phyloP scores from a whole-genome alignment of 2,797 vertebrate species.

The Borostomias antarcticus region DNA sequence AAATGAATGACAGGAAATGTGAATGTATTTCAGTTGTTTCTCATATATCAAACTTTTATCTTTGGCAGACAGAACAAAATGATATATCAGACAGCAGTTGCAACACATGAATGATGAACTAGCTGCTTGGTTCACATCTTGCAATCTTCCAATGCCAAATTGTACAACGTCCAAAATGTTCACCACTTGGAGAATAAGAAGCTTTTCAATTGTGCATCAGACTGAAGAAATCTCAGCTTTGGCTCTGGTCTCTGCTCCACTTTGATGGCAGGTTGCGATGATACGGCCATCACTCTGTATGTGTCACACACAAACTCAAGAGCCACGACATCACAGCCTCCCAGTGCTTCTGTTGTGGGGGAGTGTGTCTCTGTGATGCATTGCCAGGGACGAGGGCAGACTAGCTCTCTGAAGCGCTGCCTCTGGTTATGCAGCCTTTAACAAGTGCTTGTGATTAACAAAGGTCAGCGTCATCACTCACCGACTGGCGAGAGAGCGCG shows the following conservation, averaged over 20 bases:
- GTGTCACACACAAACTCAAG: slow-evolving; percentile 12
- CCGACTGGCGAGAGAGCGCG: slow-evolving; percentile 50
- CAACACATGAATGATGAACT: too few relatives aligned
- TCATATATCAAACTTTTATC: background rate
- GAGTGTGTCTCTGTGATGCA: background rate
- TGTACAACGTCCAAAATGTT: background rate
- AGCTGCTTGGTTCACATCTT: too few relatives aligned
- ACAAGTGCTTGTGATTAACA: slow-evolving; percentile 37
- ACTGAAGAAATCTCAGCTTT: slow-evolving; percentile 10
- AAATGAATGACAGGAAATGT: background rate
- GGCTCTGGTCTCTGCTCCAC: slow-evolving; percentile 38
- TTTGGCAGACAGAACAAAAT: too few relatives aligned
- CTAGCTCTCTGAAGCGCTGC: background rate
- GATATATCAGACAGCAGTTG: too few relatives aligned
- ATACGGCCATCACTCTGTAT: slow-evolving; percentile 14
- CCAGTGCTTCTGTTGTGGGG: background rate
- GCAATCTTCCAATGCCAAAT: background rate
- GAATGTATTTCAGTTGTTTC: background rate
- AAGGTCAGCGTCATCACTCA: slow-evolving; percentile 57
- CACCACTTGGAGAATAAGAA: background rate
- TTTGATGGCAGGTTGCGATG: slow-evolving; percentile 28
- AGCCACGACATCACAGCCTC: background rate
- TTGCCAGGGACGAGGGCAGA: background rate
- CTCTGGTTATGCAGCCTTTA: slow-evolving; percentile 13
- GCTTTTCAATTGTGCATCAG: background rate